Evolutionary conservation across 2,113 vertebrate genomes (phyloP).

Genomic region (Equus quagga): DNA sequence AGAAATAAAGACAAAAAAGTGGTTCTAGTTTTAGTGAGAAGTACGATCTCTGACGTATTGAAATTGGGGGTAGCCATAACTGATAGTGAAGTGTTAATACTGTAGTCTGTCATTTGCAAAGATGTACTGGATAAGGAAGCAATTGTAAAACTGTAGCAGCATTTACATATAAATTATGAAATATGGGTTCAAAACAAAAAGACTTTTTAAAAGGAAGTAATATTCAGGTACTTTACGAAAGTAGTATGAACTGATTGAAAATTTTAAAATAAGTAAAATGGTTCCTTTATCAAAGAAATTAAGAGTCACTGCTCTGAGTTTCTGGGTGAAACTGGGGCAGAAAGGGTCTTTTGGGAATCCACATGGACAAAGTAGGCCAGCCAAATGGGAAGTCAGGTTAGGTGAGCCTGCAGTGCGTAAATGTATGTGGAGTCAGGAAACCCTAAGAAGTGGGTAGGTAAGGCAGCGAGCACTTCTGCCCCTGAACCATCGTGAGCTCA

Average conservation of each 20-base stretch:
- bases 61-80: neutral
- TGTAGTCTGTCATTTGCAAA: neutral
- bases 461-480: neutral
- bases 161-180: neutral
- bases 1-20: neutral
- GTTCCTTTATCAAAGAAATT: neutral
- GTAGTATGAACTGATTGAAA: neutral
- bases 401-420: neutral
- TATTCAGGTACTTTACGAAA: neutral
- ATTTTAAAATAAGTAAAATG: neutral
- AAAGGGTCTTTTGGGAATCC: neutral
- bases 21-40: neutral
- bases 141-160: neutral
- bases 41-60: neutral
- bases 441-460: neutral
- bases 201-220: neutral
- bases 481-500: neutral
- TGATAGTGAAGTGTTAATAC: neutral
- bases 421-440: neutral
- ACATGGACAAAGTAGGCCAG: neutral
- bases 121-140: neutral
- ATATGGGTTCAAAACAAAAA: conserved; percentile 7
- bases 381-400: neutral
- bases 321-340: neutral
- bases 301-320: neutral